Evolutionary conservation across 2,797 vertebrate species (phyloP), one percentile per base, ranked within the genome.

Genomic region (Tadarida brasiliensis): DNA sequence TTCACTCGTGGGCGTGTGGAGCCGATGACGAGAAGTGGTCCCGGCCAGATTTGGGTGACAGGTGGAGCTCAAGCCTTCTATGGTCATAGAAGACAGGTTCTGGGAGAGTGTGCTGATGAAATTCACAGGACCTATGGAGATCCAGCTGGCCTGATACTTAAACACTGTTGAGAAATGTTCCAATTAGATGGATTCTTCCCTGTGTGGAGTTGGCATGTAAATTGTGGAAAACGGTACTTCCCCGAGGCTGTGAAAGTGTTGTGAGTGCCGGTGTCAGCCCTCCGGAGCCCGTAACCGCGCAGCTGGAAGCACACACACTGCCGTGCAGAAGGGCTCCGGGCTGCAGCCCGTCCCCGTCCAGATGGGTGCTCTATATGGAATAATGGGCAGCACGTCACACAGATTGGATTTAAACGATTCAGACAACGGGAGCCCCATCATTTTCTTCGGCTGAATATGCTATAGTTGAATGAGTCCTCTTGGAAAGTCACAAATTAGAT

Each of bases 101-200:
- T 93, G 87, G 87, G 94, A 96, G 90, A 84, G 89, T 51, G n/a
- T 87, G 83, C 94, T 93, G 96, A 98, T 97, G 97, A 97, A 97
- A 95, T 97, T 98, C 97, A 96, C 91, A 91, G 35, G 92, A 86
- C 63, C 95, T 92, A 85, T 91, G 84, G 96, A 86, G 96, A 96
- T 92, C 97, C 97, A 94, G 95, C 97, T 97, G 98, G 95, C 96
- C 97, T 97, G 91, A 96, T 95, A 90, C 63, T 95, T 94, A 97
- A 96, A 93, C 65, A 91, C 93, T 96, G 90, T 89, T 96, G 97
- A 80, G 80, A 95, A 97, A 92, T 91, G 84, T 97, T 97, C 95
- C 89, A 84, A 11, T 95, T 97, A 97, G 97, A 95, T 92, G 74
- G 63, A 39, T 97, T 86, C 83, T 98, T 98, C 96, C 97, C 93